Evolutionary conservation across 2,113 vertebrate species (phyloP).

Genomic region (Sarotherodon lohbergeri): DNA sequence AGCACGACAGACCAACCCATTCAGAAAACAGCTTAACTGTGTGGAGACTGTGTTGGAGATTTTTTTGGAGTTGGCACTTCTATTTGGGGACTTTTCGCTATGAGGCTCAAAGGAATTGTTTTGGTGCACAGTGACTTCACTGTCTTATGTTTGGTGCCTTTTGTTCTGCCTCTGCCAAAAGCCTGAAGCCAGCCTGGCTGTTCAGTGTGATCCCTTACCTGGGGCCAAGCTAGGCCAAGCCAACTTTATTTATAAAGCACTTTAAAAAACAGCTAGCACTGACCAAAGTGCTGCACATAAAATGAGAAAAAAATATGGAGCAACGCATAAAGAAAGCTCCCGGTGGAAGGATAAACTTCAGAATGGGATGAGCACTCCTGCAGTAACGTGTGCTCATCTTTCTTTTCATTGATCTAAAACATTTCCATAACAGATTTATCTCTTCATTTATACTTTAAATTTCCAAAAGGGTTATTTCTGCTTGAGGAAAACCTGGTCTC

Average conservation of each 20-base stretch:
- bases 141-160: neutral
- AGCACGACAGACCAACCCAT: neutral
- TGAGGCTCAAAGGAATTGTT: neutral
- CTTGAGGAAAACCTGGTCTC: neutral
- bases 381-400: neutral
- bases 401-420: neutral
- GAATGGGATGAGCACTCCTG: neutral
- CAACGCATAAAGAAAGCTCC: neutral
- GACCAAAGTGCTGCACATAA: neutral
- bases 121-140: neutral
- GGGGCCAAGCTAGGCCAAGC: neutral
- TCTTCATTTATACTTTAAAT: neutral
- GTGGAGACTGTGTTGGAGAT: neutral
- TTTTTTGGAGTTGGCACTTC: rapidly evolving
- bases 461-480: neutral
- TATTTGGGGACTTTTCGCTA: neutral
- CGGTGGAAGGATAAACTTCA: neutral
- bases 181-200: neutral
- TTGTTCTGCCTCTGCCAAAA: neutral
- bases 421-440: neutral
- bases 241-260: neutral
- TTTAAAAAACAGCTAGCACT: neutral
- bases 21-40: neutral
- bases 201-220: neutral
- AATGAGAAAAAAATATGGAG: neutral